Conservation (phyloP, 1,140 invertebrate species). For the Neodiprion virginianus region DNA sequence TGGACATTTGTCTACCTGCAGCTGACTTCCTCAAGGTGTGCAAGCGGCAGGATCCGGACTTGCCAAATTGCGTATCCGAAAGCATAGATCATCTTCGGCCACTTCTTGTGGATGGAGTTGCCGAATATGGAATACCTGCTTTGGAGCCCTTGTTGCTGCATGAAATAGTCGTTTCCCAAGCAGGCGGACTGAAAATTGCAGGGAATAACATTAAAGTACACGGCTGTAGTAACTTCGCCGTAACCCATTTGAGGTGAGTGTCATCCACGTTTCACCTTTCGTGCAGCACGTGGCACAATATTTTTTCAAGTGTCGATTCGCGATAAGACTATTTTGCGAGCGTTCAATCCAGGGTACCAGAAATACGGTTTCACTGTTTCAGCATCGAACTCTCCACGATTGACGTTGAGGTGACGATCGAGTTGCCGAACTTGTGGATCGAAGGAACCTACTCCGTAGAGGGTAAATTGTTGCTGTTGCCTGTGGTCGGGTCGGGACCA, state of each 20-base stretch:
- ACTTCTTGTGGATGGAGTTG: constrained; percentile 53
- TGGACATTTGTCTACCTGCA: constrained; percentile 37
- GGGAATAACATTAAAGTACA: constrained; percentile 64
- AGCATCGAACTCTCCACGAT: constrained; percentile 61
- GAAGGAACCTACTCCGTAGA: constrained; percentile 68
- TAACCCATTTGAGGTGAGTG: constrained; percentile 64
- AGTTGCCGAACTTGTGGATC: constrained; percentile 65
- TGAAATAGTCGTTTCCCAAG: constrained; percentile 63
- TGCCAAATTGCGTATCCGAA: constrained; percentile 63
- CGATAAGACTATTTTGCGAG: too few relatives aligned
- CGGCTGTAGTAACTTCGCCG: constrained; percentile 68
- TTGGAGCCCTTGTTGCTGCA: constrained; percentile 68
- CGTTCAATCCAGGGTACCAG: too few relatives aligned
- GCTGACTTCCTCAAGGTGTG: constrained; percentile 70
- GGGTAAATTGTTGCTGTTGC: constrained; percentile 68
- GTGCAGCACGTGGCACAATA: too few relatives aligned
- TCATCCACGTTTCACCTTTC: neutral
- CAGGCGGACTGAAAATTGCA: constrained; percentile 62
- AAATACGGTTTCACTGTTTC: constrained; percentile 18
- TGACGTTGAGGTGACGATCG: constrained; percentile 60
- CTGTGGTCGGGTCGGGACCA: constrained; percentile 67
- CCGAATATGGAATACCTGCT: constrained; percentile 67
- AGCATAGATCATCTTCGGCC: constrained; percentile 62
- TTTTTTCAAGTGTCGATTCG: too few relatives aligned
- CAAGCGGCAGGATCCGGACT: constrained; percentile 62